Evolutionary conservation across 2,797 vertebrate genomes (phyloP).

Genomic region (Platyrinchus mystaceus): DNA sequence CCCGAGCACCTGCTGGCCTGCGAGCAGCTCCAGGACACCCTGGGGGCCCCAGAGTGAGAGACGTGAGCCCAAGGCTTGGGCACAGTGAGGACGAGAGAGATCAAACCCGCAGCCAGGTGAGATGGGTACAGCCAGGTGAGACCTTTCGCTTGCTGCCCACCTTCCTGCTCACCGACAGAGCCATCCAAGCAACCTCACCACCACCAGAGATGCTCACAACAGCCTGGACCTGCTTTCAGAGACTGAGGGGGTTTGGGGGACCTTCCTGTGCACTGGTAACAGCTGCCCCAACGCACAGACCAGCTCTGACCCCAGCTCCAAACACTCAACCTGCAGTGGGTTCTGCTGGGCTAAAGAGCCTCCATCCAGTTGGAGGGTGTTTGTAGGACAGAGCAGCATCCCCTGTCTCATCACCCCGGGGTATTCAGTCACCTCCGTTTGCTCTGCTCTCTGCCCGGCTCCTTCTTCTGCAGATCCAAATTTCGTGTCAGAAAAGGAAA

Average conservation of each 20-base stretch:
- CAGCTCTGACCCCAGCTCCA: neutral
- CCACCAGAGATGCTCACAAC: neutral
- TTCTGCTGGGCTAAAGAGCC: neutral
- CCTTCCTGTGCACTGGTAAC: neutral
- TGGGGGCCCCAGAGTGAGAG: neutral
- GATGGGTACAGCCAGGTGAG: slow-evolving; percentile 7
- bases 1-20: neutral
- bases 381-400: neutral
- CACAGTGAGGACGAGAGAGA: neutral
- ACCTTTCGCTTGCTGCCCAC: neutral
- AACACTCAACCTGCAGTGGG: neutral
- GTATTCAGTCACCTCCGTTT: neutral
- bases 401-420: fast-evolving
- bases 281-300: fast-evolving
- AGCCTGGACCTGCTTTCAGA: neutral
- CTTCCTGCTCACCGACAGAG: neutral
- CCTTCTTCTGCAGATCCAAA: neutral
- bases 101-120: slow-evolving; percentile 17
- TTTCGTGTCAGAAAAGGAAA: fast-evolving
- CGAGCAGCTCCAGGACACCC: neutral
- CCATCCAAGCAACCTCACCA: neutral
- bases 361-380: fast-evolving
- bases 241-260: fast-evolving
- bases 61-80: neutral
- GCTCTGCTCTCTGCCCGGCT: neutral